Conservation (phyloP, 2,113 vertebrate species). For the Larimichthys polyactis region DNA sequence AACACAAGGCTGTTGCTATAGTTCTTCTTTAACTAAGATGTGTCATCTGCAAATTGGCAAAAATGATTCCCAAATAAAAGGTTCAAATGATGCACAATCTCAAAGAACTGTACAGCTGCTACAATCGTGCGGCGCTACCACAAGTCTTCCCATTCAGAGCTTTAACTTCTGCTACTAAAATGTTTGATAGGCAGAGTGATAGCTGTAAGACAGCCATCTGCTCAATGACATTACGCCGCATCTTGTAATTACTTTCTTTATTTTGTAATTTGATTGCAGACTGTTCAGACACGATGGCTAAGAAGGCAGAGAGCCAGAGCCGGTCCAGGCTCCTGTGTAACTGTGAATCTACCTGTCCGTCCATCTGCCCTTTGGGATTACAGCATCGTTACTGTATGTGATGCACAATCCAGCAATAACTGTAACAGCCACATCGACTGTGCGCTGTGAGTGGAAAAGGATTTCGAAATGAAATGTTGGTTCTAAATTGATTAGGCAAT, state of each 20-base stretch:
- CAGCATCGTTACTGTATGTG: background rate
- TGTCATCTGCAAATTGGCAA: background rate
- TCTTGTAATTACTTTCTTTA: conserved; percentile 36
- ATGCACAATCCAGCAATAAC: background rate
- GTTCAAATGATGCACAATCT: conserved; percentile 1
- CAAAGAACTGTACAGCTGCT: background rate
- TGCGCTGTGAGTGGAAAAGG: background rate
- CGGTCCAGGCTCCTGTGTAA: background rate
- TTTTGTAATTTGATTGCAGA: conserved; percentile 46
- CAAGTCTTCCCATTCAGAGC: conserved; percentile 5
- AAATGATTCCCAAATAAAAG: background rate
- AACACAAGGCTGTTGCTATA: background rate
- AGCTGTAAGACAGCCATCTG: conserved; percentile 46
- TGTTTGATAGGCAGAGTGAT: conserved; percentile 34
- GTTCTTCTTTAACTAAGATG: background rate
- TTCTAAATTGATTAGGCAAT: background rate
- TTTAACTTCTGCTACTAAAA: conserved; percentile 47
- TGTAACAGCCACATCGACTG: background rate
- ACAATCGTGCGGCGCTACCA: background rate
- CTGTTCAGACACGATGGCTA: conserved; percentile 8
- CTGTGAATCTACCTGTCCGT: conserved; percentile 2
- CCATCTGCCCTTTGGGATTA: conserved; percentile 51
- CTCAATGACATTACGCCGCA: background rate
- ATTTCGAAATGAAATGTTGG: conserved; percentile 14
- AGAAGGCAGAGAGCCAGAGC: background rate